Evolutionary conservation across 2,113 vertebrate genomes (phyloP).

Genomic region (Halichoerus grypus): DNA sequence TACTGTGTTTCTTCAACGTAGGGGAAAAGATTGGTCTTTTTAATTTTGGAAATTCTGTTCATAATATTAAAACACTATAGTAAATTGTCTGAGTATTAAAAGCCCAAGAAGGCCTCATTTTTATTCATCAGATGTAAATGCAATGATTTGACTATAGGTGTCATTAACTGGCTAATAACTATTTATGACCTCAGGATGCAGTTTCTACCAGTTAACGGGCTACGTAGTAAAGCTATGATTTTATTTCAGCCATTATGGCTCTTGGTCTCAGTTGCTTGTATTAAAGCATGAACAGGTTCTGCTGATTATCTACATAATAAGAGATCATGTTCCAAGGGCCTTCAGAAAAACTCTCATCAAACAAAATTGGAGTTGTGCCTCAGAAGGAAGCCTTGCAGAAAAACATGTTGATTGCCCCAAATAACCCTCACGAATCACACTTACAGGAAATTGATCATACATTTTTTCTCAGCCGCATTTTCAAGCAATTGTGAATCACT

Average conservation of each 20-base stretch:
- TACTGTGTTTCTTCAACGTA: slow-evolving; percentile 36
- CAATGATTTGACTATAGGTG: slow-evolving; percentile 56
- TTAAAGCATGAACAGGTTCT: slow-evolving; percentile 60
- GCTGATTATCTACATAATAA: slow-evolving; percentile 73
- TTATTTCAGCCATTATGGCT: slow-evolving; percentile 30
- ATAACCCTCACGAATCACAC: slow-evolving; percentile 39
- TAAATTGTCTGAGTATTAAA: background rate
- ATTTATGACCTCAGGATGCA: slow-evolving; percentile 70
- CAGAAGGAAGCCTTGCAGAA: slow-evolving; percentile 61
- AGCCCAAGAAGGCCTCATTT: slow-evolving; percentile 48
- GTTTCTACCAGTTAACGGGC: slow-evolving; percentile 64
- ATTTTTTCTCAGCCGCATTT: slow-evolving; percentile 50
- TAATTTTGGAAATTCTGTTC: slow-evolving; percentile 49
- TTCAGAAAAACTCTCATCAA: slow-evolving; percentile 69
- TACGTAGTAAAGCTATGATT: slow-evolving; percentile 40
- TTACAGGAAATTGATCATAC: slow-evolving; percentile 44
- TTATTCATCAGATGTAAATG: slow-evolving; percentile 73
- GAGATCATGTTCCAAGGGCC: slow-evolving; percentile 55
- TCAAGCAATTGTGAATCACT: slow-evolving; percentile 45
- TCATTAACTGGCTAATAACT: slow-evolving; percentile 76
- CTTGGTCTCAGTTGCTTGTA: slow-evolving; percentile 53
- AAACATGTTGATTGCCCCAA: slow-evolving; percentile 67
- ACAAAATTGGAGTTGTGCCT: slow-evolving; percentile 59
- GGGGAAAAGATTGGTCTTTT: background rate
- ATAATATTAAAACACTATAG: slow-evolving; percentile 27